Evolutionary conservation across 2,797 vertebrate genomes (phyloP), one percentile per base, ranked within the genome.

Genomic region (Ptychobarbus kaznakovi): DNA sequence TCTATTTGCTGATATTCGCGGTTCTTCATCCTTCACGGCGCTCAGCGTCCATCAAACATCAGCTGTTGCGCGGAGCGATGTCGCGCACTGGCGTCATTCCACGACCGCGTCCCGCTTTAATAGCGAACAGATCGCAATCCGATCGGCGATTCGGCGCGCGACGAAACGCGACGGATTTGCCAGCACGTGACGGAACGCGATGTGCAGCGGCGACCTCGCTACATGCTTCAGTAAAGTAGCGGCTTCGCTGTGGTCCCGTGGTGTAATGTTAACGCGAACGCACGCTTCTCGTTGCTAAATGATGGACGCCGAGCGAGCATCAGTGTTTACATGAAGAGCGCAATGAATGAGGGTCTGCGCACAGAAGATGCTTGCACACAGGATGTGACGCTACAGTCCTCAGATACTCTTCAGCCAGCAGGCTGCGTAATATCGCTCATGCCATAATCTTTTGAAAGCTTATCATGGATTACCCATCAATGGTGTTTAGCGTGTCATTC

Each of bases 1-100:
- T 96, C 95, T 88, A 97, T 97, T 90, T 97, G 97, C 90, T 96
- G 96, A 92, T 97, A 97, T 88, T 97, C 97, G 90, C 96, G 97
- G 88, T 94, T 96, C 90, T 97, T 96, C 97, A 97, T 97, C 32
- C 61, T 82, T 83, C 28, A 15, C 69, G 25, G 22, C 44, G 35
- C 32, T 44, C 44, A n/a, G 58, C n/a, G 44, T 68, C 56, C 74
- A 44, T 78, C 49, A 69, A 28, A 69, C 66, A 84, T 70, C 82
- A 78, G 63, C 74, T 84, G 22, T 65, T 61, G 85, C 7, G 32
- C 51, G 53, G 65, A 66, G 40, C 18, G 9, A 65, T 32, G 8
- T 56, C 53, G n/a, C 22, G 28, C 42, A 44, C 44, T 38, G 1
- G 68, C 35, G 44, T 56, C 69, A 87, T 83, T 66, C 63, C 77